Evolutionary conservation across 1,140 invertebrate species (phyloP).

Genomic region (Pteromalus puparum): DNA sequence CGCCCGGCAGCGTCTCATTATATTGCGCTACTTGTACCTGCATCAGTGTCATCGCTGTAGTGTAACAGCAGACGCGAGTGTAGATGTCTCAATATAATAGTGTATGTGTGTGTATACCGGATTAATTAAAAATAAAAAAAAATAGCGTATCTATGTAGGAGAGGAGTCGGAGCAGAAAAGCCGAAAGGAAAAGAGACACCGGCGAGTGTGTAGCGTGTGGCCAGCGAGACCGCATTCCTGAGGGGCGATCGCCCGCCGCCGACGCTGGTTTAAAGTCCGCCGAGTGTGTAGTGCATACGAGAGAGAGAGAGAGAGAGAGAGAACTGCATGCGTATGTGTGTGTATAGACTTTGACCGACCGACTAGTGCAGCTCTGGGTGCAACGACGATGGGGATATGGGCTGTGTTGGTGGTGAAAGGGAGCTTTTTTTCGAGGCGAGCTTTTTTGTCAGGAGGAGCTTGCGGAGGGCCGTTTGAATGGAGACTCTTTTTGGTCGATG

Average conservation of each 20-base stretch:
- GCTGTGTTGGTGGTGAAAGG: not conserved
- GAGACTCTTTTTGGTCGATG: not conserved
- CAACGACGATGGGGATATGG: not conserved
- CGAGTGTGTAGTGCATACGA: not conserved
- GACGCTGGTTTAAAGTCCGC: slow-evolving; percentile 5
- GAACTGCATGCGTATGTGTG: not conserved
- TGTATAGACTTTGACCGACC: not conserved
- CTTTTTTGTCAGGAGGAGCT: not conserved
- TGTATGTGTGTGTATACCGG: not conserved
- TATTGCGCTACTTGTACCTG: not conserved
- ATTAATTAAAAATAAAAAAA: not conserved
- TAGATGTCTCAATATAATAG: not conserved
- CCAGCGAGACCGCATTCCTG: slow-evolving; percentile 43
- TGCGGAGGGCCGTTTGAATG: not conserved
- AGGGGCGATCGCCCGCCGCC: slow-evolving; percentile 3
- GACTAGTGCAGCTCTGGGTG: not conserved
- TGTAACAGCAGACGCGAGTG: not conserved
- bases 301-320: not conserved
- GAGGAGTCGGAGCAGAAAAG: slow-evolving; percentile 24
- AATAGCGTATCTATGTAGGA: not conserved
- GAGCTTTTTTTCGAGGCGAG: not conserved
- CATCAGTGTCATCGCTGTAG: not conserved
- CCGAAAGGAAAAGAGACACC: slow-evolving; percentile 44
- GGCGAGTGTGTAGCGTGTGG: not conserved
- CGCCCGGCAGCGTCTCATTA: not conserved